Conservation (phyloP, 2,888 invertebrate species). For the Biston betularia region DNA sequence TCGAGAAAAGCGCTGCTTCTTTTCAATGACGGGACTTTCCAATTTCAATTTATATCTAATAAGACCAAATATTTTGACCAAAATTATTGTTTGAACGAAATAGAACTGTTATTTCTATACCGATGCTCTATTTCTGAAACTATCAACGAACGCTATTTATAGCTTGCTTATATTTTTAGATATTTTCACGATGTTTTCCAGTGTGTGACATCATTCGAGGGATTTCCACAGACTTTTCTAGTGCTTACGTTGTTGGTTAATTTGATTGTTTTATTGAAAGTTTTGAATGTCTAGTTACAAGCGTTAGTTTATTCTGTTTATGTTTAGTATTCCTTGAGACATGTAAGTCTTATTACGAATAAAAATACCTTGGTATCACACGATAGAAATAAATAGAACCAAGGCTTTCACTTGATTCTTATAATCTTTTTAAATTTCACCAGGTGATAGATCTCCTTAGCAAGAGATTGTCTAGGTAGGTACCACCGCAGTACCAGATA, state of each 20-base stretch:
- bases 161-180: slow-evolving; percentile 26
- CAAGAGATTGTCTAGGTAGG: too few relatives aligned
- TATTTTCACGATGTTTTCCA: slow-evolving; percentile 27
- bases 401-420: background rate
- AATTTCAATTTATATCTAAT: too few relatives aligned
- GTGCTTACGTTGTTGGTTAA: background rate
- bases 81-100: slow-evolving; percentile 2
- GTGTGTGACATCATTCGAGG: slow-evolving; percentile 18
- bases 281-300: background rate
- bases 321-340: too few relatives aligned
- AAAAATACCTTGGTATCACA: too few relatives aligned
- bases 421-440: background rate
- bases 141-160: slow-evolving; percentile 30
- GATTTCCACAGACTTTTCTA: slow-evolving; percentile 18
- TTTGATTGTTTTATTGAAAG: background rate
- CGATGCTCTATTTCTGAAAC: slow-evolving; percentile 25
- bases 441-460: background rate
- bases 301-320: too few relatives aligned
- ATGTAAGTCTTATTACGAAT: too few relatives aligned
- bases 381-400: too few relatives aligned
- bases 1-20: too few relatives aligned
- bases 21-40: too few relatives aligned
- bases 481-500: too few relatives aligned
- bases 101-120: slow-evolving; percentile 24
- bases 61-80: background rate